Base-by-base conservation (phyloP, 2,888 invertebrate genomes). In the Limnephilus rhombicus region DNA sequence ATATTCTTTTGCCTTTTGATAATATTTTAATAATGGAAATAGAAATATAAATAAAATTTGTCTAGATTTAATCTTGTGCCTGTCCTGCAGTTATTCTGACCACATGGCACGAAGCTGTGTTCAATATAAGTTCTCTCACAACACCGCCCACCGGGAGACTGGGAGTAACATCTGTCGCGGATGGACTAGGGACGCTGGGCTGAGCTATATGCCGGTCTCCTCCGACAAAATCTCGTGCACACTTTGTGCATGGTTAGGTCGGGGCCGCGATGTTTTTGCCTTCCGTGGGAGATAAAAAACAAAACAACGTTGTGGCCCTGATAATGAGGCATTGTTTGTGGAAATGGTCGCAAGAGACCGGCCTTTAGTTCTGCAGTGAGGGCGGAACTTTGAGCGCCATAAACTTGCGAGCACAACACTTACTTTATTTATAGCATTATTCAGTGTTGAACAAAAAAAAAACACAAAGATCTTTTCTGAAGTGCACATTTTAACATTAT, bases 91-190 rank as follows among this genome's bases (percentile, higher is more conserved):
- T 29, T 37, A 31, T 88, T 37, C n/a, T 37, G 88, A 88, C 53
- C 88, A 88, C 80, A 88, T 88, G 68, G 24, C 24, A 68, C 68
- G 68, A 68, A 68, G 88, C 37, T 68, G 68, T 88, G 86, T 88
- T 68, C 88, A 68, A 88, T 0, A 37, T 24, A 31, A 34, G 80
- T 53, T 88, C 88, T 88, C 88, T 53, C 88, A 68, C 31, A 34
- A 68, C 45, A 34, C 88, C 88, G 88, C 88, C 88, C 68, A 88
- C 88, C 18, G 31, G 31, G 34, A 88, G 37, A 80, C 88, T 15
- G 31, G 53, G 68, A 88, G 13, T 34, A 86, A 68, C 88, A 88
- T 88, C 88, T 88, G 88, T 88, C 12, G 53, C 68, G 68, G 88
- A 34, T 88, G 88, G 88, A 88, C 88, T 68, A 68, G 68, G 68